Percentiles rank a stretch among this genome's conserved stretches.
Conservation (phyloP, 2,888 invertebrate species). For the Callimorpha dominula region DNA sequence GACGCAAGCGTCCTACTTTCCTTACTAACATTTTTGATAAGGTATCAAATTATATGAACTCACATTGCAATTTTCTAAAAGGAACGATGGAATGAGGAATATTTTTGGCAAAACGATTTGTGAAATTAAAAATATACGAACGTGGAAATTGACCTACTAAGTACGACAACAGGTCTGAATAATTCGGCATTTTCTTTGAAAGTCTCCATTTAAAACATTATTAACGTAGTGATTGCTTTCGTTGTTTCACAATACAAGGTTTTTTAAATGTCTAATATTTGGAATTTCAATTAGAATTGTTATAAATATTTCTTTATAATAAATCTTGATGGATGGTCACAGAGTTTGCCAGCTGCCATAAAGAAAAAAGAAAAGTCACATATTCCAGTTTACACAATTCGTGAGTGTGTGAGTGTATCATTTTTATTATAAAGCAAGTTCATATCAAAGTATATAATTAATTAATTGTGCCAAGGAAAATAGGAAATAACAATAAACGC, state of each 20-base stretch:
- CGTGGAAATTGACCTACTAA: slow-evolving; percentile 4
- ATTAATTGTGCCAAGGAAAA: too few relatives aligned
- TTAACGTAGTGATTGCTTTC: background rate
- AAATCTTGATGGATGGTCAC: background rate
- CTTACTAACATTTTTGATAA: background rate
- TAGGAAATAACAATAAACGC: too few relatives aligned
- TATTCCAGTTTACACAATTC: too few relatives aligned
- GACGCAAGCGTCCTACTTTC: slow-evolving; percentile 8
- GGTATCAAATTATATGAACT: slow-evolving; percentile 12
- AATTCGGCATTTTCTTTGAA: background rate
- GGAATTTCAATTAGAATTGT: background rate
- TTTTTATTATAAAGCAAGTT: too few relatives aligned
- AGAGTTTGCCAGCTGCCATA: too few relatives aligned
- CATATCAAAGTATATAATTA: too few relatives aligned
- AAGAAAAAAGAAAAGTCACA: too few relatives aligned
- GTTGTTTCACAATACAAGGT: background rate
- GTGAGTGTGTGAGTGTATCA: too few relatives aligned
- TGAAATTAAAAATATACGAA: slow-evolving; percentile 9
- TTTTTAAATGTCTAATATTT: background rate
- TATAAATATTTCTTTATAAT: background rate
- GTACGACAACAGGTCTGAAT: background rate
- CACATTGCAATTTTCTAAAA: background rate
- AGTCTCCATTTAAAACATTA: slow-evolving; percentile 1
- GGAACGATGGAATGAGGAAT: background rate
- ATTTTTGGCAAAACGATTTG: background rate